These are phyloP conservation scores for Poeciliopsis occidentalis DNA, from an alignment of 2,113 vertebrate species.

Conservation along the genomic window DNA sequence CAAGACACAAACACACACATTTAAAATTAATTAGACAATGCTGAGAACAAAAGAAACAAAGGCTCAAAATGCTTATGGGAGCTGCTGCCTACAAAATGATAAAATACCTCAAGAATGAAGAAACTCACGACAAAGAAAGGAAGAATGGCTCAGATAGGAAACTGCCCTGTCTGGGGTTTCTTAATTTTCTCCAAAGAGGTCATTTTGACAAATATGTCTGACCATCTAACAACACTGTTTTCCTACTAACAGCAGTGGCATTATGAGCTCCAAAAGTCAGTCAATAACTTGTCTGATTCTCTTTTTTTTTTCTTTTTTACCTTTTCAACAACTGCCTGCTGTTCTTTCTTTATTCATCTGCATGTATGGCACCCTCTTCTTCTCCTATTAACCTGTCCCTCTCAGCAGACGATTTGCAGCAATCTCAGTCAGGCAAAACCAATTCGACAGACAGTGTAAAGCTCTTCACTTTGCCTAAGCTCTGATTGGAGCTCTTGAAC, in stretches of 20 bases:
- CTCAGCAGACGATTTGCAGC: conserved; percentile 41
- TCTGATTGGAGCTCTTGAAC: conserved; percentile 59
- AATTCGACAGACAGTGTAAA: conserved; percentile 55
- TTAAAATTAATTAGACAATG: conserved; percentile 31
- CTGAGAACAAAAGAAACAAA: conserved; percentile 27
- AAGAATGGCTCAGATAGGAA: conserved; percentile 31
- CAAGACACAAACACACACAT: conserved; percentile 9
- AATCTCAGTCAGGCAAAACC: conserved; percentile 55
- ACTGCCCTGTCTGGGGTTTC: conserved; percentile 9
- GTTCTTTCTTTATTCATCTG: conserved; percentile 26
- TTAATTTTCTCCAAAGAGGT: conserved; percentile 49
- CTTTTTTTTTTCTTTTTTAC: neutral
- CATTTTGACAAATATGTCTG: conserved; percentile 56
- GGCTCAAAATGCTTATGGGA: neutral
- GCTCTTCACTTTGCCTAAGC: conserved; percentile 58
- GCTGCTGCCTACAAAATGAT: conserved; percentile 9
- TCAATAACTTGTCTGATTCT: conserved; percentile 11
- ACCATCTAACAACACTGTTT: conserved; percentile 33
- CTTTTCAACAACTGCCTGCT: conserved; percentile 41
- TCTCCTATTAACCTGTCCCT: conserved; percentile 46
- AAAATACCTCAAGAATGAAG: conserved; percentile 53
- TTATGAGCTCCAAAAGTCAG: conserved; percentile 43
- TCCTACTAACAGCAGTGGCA: conserved; percentile 9
- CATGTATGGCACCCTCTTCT: conserved; percentile 28
- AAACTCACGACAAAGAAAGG: conserved; percentile 30